Evolutionary conservation across 2,888 invertebrate species (phyloP), one percentile per base, ranked within the genome.

Genomic region (Sphaerolaimus hirsutus): DNA sequence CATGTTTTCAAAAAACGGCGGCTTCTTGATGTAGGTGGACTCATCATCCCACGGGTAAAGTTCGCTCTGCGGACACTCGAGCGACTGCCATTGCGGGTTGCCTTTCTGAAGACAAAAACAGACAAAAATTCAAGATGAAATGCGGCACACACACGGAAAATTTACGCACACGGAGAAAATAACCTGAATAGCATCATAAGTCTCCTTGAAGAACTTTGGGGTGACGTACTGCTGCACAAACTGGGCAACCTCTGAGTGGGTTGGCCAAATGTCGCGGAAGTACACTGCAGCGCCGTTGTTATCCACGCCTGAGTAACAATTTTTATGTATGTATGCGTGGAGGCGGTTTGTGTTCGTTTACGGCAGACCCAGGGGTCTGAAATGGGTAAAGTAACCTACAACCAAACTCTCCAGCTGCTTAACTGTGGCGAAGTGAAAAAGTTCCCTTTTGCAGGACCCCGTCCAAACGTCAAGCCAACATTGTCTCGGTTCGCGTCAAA

Each of bases 11-110:
- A 93, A 93, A 73, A 89, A 97, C 1, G 93, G 93, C 0, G 93
- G 93, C 52, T 72, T 75, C 68, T 89, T 87, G 55, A 97, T 91
- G 64, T 93, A 97, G 0, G 93, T 93, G 0, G 89, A 91, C 47
- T 71, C 70, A 0, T 62, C 57, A 56, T 84, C 82, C 93, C 93
- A 97, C 0, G 82, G 79, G 67, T 91, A 97, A 22, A 89, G 70
- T 59, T 77, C 74, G 10, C 79, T 77, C 22, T 75, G 72, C 0
- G 87, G 81, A 2, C 83, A 80, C 1, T 74, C 64, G 46, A 93
- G 67, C 0, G 70, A 66, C 58, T 82, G 81, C 93, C 93, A 93
- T 36, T 76, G 75, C 1, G 73, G 65, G 7, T 81, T 86, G 0
- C 93, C 91, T 25, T 70, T 66, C 65, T 86, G 29, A 3, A 43